Base-by-base conservation (phyloP, 2,888 invertebrate genomes). In the Syrista parreyssii region DNA sequence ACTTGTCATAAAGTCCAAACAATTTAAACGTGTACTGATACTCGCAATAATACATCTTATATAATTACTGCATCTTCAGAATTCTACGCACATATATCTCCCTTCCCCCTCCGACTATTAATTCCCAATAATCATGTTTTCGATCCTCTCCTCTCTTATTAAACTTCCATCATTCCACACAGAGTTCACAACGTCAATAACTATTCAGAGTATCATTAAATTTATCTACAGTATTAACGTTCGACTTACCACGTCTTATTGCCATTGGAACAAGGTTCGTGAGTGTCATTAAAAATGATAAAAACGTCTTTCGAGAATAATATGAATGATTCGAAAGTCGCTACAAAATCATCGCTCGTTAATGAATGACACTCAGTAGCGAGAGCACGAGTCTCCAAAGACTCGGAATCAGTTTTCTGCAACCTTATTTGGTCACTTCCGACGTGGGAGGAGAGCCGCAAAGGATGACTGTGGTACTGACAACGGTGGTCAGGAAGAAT, bases 391-490 rank as follows among this genome's bases (percentile, higher is more conserved):
- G 55, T 55, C 23, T 23, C 23, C 55, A 23, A 6, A 9, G 23
- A 55, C 55, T 9, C 9, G 9, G 23, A 55, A 9, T 9, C 23
- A 23, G 1, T 9, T 40, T 74, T 68, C 34, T n/a, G 79, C 80
- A 82, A 34, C 77, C 85, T 76, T 85, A 82, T 75, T 82, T 83
- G 32, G 82, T 78, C 30, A 81, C 79, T 55, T 86, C 85, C 36
- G 85, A 81, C 30, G 89, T 93, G 90, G 92, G 94, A 84, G 92
- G 96, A 84, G 93, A 95, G 88, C 92, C 95, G 92, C 92, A 95
- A 75, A 97, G 92, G 84, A 97, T 96, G 82, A 96, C 95, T 1
- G 95, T 95, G 0, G 96, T 96, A n/a, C 96, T 94, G 82, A 96
- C 94, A 75, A 95, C 93, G 12, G 96, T 97, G 77, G 96, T 95